Base-by-base conservation (phyloP, 2,113 vertebrate species). In the Sander lucioperca region DNA sequence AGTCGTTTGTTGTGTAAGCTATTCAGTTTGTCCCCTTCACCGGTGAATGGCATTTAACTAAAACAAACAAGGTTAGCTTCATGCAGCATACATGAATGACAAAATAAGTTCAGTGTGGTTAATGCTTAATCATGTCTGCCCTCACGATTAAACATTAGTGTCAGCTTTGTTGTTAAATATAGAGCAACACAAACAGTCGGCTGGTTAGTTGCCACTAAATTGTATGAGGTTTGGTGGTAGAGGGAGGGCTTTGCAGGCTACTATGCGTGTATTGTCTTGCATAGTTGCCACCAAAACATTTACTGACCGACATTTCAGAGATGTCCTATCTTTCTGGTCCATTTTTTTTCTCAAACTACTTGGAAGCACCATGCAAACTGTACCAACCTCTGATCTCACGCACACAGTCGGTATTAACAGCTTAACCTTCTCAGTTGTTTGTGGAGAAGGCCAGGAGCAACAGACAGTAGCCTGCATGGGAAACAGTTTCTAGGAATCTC, bases 301-400 rank as follows among this genome's bases (percentile, higher is more conserved):
- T 73, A 50, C 23, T 89, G 92, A 87, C 90, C 85, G 88, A 83
- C 80, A 83, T 93, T 89, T 82, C 30, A 54, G 25, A 87, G 73
- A 12, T 81, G 81, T 59, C 59, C 61, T n/a, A 50, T 68, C 57
- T 79, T 27, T 62, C 73, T 56, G 69, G 19, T 72, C 56, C 63
- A 33, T 14, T 58, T 53, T 50, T 30, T 19, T 15, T 2, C 19
- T 54, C 36, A 12, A 71, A 63, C 39, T 68, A 62, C 56, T 70
- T 48, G 14, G 51, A 45, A 75, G 54, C 66, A 12, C 15, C 9
- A 43, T 39, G 36, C 36, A 67, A 74, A 65, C 74, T 51, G 51
- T 43, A 61, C 43, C 51, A 73, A 73, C 36, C 51, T 80, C 5
- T 76, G 56, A 53, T 45, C 61, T 48, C 59, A 3, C 25, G 11